Base-by-base conservation (phyloP, 2,888 invertebrate species). In the Sialis fuliginosa region DNA sequence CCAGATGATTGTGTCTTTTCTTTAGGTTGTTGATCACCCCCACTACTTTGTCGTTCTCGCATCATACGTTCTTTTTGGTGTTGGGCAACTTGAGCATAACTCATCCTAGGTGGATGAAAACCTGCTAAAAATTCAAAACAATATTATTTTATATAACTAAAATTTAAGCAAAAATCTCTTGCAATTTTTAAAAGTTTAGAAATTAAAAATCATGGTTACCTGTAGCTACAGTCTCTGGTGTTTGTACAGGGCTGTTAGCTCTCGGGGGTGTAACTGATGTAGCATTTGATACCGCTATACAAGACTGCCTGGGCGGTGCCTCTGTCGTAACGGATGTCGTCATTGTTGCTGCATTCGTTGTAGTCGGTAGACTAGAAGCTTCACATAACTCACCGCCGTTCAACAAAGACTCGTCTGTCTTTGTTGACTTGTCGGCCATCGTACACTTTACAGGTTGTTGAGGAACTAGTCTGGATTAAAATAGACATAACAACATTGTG, bases 401-500 rank as follows among this genome's bases (percentile, higher is more conserved):
- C 48, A 58, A 56, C 39, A 65, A 56, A 45, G 57, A 63, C 50
- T 66, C 66, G 53, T 66, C 81, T 68, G 79, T 81, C 73, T 79
- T 78, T 59, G 77, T 75, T 61, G 79, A 77, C 69, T 81, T 80
- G 65, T 79, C 75, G 60, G 75, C 74, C 68, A 71, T 75, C 59
- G 68, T 65, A 55, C 67, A 66, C 56, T 66, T 67, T 47, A 62
- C 59, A 45, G 63, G 55, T 51, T 56, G 49, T 49, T 57, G 59
- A 57, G 66, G 63, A 63, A 65, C 64, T 60, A 62, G 59, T 58
- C 65, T 63, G 49, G 37, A 48, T 47, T 46, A 34, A 48, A 47
- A 49, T 5, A 22, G 22, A 22, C 22, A 46, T 48, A 46, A 13
- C 6, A 43, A 31, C 6, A 39, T 22, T 30, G 50, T n/a, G 22